phyloP scores from a whole-genome alignment of 2,888 invertebrate species.

The Geophilus truncorum region DNA sequence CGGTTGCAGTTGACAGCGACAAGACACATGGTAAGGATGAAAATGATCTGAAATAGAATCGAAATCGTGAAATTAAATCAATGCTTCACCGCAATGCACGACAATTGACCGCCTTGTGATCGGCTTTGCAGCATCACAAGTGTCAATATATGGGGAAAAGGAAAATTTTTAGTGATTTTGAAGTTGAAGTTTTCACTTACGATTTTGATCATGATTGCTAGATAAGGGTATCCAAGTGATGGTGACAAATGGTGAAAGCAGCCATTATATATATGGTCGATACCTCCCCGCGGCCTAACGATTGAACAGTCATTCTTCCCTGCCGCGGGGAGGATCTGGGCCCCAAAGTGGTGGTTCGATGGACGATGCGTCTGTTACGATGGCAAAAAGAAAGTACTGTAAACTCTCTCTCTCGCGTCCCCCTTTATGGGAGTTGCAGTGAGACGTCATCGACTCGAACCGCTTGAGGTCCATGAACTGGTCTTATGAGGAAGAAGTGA shows the following conservation, averaged over 20 bases:
- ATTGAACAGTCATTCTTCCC: not conserved
- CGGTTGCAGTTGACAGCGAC: not conserved
- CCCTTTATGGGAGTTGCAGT: not conserved
- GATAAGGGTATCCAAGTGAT: not conserved
- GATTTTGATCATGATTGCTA: not conserved
- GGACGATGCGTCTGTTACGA: not conserved
- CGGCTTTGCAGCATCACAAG: not conserved
- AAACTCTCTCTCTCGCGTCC: not conserved
- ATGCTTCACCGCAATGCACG: not conserved
- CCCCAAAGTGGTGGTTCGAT: not conserved
- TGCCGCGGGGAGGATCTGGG: not conserved
- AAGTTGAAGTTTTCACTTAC: not conserved
- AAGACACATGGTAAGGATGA: not conserved
- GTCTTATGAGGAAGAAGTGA: not conserved
- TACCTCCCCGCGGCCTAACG: not conserved
- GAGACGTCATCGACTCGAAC: not conserved
- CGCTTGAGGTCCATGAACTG: conserved; percentile 4
- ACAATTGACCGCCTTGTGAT: not conserved
- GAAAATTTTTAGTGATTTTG: too few species aligned
- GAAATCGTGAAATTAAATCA: not conserved
- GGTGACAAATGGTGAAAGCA: not conserved
- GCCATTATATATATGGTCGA: not conserved
- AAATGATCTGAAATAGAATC: not conserved
- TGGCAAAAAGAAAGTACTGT: not conserved
- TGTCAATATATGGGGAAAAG: too few species aligned